Evolutionary conservation across 2,113 vertebrate species (phyloP).

Genomic region (Otocyon megalotis): DNA sequence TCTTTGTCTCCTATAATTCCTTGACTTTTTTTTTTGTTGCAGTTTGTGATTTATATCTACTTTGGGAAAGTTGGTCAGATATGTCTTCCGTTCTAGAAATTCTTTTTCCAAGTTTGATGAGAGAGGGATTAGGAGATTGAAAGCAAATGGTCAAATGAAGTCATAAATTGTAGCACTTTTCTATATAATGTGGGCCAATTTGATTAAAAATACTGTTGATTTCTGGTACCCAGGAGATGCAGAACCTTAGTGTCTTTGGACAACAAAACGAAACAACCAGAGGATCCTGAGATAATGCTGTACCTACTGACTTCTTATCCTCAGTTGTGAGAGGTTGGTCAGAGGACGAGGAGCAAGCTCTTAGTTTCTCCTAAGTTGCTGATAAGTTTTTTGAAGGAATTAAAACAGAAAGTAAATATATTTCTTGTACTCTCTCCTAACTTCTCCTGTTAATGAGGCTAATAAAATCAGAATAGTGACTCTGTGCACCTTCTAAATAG

Average conservation of each 20-base stretch:
- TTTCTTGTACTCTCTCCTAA: not conserved
- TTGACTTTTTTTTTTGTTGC: not conserved
- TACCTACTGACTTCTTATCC: not conserved
- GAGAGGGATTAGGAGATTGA: not conserved
- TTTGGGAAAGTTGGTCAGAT: not conserved
- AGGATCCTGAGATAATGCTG: not conserved
- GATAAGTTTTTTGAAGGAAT: constrained; percentile 6
- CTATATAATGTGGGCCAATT: not conserved
- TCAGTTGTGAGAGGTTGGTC: not conserved
- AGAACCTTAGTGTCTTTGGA: not conserved
- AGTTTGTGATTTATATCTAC: not conserved
- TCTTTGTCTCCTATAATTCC: not conserved
- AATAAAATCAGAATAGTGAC: not conserved
- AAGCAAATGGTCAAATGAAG: constrained; percentile 31
- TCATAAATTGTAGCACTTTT: not conserved
- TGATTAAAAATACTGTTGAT: not conserved
- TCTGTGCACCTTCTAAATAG: not conserved
- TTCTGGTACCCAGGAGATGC: not conserved
- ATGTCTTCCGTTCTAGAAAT: constrained; percentile 16
- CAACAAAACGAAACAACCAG: not conserved
- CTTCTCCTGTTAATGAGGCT: not conserved
- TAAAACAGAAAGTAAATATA: not conserved
- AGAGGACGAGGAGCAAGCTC: not conserved
- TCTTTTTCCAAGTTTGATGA: not conserved
- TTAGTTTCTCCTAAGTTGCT: not conserved